Base-by-base conservation (phyloP, 2,888 invertebrate genomes). In the Marronus borbonicus region DNA sequence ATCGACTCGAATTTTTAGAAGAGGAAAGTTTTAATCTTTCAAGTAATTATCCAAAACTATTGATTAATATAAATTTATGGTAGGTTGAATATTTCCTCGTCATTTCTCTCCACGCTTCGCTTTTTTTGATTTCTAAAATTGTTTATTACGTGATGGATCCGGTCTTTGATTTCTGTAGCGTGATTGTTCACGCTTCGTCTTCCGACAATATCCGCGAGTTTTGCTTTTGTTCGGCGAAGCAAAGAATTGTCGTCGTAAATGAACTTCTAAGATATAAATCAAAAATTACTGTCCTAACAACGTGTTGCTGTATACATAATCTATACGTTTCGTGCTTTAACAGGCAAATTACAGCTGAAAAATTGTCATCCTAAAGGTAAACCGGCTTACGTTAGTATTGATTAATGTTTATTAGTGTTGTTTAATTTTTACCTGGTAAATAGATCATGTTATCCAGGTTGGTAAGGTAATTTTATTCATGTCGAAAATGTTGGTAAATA, bases 181-280 rank as follows among this genome's bases (percentile, higher is more conserved):
- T 20, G 10, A 7, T n/a, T n/a, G n/a, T n/a, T n/a, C n/a, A n/a
- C n/a, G n/a, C 20, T 55, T 55, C n/a, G 55, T 2, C 20, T 17
- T 55, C 20, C 44, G 44, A 55, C 17, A 52, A 52, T 55, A 55
- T 55, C 55, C 4, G 3, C n/a, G 20, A 17, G 20, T 55, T 55
- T 55, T 20, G 20, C 55, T 55, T 55, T 55, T 55, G 20, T 55
- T 55, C 20, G 20, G 8, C 55, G 55, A 55, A 55, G 55, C 55
- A 55, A 55, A 55, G 3, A 55, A 20, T 55, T 17, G 55, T 20
- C 55, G n/a, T 20, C 12, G 8, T 39, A 8, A 39, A 8, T 39
- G 55, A 55, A 55, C 55, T 17, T 55, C 55, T 7, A 55, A 55
- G 55, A 55, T 20, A 17, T 20, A 20, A 55, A 17, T 8, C 20